Conservation (phyloP, 2,797 vertebrate species). For the Eulemur coronatus region DNA sequence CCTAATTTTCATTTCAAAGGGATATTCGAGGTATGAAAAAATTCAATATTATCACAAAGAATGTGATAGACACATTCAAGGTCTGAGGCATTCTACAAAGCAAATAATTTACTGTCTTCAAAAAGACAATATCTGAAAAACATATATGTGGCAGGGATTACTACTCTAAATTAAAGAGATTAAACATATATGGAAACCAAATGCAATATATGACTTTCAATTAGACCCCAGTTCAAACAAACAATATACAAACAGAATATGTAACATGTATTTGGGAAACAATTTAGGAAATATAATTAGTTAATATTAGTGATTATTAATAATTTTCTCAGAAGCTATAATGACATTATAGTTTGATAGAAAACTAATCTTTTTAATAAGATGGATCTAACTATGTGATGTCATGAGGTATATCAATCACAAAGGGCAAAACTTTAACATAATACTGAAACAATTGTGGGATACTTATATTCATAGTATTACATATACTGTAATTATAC, state of each 20-base stretch:
- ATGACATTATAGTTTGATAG: neutral
- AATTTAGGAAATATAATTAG: neutral
- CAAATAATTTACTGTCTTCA: neutral
- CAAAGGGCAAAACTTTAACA: neutral
- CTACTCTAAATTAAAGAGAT: neutral
- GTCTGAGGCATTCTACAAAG: neutral
- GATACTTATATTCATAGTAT: neutral
- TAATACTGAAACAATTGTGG: neutral
- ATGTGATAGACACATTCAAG: neutral
- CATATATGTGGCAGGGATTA: too few species aligned
- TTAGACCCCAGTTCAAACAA: neutral
- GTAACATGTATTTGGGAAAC: neutral
- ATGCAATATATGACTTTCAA: neutral
- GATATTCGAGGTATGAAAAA: neutral
- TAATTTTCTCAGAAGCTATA: neutral
- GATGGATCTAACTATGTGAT: neutral
- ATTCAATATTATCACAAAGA: neutral
- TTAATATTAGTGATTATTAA: neutral
- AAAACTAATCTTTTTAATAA: neutral
- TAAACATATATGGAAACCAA: neutral
- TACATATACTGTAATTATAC: neutral
- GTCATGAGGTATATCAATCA: neutral
- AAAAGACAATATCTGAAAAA: neutral
- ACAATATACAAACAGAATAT: neutral
- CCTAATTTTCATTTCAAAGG: neutral